A percentile compares a stretch with the other conserved stretches of the same genome.
Evolutionary conservation across 2,888 invertebrate species (phyloP).

Genomic region (Epistrophe grossulariae): DNA sequence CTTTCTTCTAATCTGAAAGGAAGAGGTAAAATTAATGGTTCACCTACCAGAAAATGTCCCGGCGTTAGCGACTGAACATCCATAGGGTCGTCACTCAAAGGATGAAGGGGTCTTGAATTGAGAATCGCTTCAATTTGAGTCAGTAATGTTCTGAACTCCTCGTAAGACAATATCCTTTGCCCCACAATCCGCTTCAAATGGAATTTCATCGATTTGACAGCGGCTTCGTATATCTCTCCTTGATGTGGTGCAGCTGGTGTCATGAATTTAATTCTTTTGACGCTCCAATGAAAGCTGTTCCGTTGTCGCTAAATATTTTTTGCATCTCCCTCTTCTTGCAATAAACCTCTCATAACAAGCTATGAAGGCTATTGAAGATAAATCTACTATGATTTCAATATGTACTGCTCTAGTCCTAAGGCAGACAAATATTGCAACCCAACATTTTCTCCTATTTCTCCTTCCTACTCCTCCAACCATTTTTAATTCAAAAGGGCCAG

Average conservation of each 20-base stretch:
- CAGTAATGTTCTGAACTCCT: not conserved
- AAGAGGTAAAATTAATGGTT: too few relatives aligned
- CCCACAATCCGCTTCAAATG: not conserved
- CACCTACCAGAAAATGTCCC: too few relatives aligned
- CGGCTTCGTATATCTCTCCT: not conserved
- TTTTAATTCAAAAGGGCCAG: too few relatives aligned
- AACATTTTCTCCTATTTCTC: too few relatives aligned
- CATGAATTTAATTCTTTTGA: not conserved
- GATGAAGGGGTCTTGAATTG: not conserved
- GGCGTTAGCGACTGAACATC: too few relatives aligned
- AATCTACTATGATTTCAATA: not conserved
- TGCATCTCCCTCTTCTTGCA: not conserved
- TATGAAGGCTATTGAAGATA: too few relatives aligned
- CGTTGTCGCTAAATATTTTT: not conserved
- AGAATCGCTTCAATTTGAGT: not conserved
- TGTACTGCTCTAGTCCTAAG: not conserved
- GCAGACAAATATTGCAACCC: constrained; percentile 5
- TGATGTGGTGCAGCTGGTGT: not conserved
- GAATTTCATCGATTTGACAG: not conserved
- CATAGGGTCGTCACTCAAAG: too few relatives aligned
- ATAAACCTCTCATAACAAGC: not conserved
- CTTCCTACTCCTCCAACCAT: not conserved
- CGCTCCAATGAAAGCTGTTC: constrained; percentile 1
- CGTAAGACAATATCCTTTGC: too few relatives aligned
- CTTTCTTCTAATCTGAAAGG: too few relatives aligned